Base-by-base conservation (phyloP, 2,113 vertebrate genomes). In the Neotragus pygmaeus region DNA sequence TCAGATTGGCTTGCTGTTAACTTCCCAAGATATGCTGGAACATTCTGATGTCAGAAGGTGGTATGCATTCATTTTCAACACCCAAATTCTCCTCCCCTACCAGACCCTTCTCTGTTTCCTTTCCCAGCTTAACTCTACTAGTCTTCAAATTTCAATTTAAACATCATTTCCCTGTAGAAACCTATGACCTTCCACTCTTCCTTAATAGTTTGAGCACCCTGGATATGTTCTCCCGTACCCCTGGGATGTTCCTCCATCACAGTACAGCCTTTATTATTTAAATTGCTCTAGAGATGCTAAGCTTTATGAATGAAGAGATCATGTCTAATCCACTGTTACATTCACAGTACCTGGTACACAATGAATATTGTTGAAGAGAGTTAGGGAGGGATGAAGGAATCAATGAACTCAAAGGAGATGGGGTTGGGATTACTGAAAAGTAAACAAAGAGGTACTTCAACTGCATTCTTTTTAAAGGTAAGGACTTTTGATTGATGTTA, bases 1-100 rank as follows among this genome's bases (percentile, higher is more conserved):
- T 90, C 28, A 88, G 17, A 58, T 70, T 81, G 28, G 53, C 66
- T 96, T 97, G 73, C 81, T 58, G 1, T 70, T 88, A 62, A 85
- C 45, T 27, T 94, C 33, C 30, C 33, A 88, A 86, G 43, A 30
- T 86, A 27, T 21, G 25, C 91, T 90, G 23, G 39, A 84, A 62
- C 45, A 27, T 53, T 90, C 83, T 66, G 30, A 64, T 25, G 21
- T 33, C 17, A 60, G 45, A 55, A 78, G 7, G 45, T 33, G 30
- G 2, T 55, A 16, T 90, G 5, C 23, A 55, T 66, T 96, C 14
- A 88, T 70, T 58, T 77, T 86, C 70, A 39, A 85, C 77, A 23
- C 23, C 39, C 60, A 57, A 64, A 64, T 43, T 28, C 23, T 43
- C 6, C 47, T 89, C 9, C 14, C 33, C 3, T 1, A n/a, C 21